Conservation (phyloP, 2,113 vertebrate species). For the Neotoma lepida region DNA sequence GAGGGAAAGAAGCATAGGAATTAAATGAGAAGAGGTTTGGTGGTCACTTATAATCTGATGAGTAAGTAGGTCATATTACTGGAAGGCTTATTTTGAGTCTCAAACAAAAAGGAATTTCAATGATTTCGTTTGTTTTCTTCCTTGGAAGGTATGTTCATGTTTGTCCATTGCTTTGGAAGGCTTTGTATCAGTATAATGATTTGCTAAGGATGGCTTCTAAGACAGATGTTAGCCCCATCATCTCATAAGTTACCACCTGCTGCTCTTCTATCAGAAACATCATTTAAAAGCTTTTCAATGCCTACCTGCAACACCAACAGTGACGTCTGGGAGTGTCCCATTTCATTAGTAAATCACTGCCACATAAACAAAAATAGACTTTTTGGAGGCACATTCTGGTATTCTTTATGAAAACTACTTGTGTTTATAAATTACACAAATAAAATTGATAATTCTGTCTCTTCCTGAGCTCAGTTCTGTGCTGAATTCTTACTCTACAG, state of each 20-base stretch:
- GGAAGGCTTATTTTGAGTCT: slow-evolving; percentile 24
- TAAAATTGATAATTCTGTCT: neutral
- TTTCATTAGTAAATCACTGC: slow-evolving; percentile 43
- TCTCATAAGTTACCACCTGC: neutral
- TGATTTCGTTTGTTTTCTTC: slow-evolving; percentile 7
- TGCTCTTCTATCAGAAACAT: slow-evolving; percentile 26
- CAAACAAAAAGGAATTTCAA: slow-evolving; percentile 22
- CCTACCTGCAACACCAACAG: neutral
- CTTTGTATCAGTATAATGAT: neutral
- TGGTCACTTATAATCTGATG: neutral
- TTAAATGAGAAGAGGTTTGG: neutral
- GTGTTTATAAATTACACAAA: neutral
- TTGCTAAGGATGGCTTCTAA: slow-evolving; percentile 11
- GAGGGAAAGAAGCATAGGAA: neutral
- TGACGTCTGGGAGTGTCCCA: neutral
- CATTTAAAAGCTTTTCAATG: slow-evolving; percentile 57
- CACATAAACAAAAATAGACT: neutral
- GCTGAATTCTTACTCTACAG: neutral
- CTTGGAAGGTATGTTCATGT: neutral
- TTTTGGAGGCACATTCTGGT: neutral
- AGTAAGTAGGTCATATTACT: slow-evolving; percentile 51
- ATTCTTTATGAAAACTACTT: neutral
- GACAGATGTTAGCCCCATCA: neutral
- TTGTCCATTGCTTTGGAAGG: neutral
- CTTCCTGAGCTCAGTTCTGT: neutral